A percentile compares a stretch with the other conserved stretches of the same genome.
Evolutionary conservation across 2,113 vertebrate genomes (phyloP).

Genomic region (Neolamprologus kungweensis): DNA sequence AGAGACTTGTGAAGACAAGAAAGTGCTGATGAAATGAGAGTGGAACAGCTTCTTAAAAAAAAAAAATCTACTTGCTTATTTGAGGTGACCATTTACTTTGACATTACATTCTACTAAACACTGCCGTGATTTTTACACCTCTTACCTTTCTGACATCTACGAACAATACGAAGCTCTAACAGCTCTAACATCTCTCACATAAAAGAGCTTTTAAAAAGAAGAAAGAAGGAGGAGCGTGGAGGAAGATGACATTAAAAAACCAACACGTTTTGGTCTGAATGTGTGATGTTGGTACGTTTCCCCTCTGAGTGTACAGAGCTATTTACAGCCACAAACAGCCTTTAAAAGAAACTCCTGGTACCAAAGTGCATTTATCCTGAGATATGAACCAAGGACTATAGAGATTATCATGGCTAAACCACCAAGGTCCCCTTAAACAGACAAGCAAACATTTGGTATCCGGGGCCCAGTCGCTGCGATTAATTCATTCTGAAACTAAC

Average conservation of each 20-base stretch:
- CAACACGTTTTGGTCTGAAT: slow-evolving; percentile 34
- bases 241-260: slow-evolving; percentile 12
- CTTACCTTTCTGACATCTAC: not conserved
- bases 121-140: not conserved
- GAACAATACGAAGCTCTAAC: not conserved
- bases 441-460: slow-evolving; percentile 25
- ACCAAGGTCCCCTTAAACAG: slow-evolving; percentile 11
- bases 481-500: not conserved
- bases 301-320: not conserved
- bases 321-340: slow-evolving; percentile 20
- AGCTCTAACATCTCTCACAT: not conserved
- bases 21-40: not conserved
- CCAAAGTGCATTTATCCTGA: slow-evolving; percentile 69
- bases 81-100: not conserved
- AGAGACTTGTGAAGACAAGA: not conserved
- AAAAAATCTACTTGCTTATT: not conserved
- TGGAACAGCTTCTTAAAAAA: not conserved
- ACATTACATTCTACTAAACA: slow-evolving; percentile 2
- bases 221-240: not conserved
- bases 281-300: slow-evolving; percentile 30
- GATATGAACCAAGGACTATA: slow-evolving; percentile 58
- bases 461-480: not conserved
- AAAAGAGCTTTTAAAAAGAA: slow-evolving; percentile 9
- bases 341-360: slow-evolving; percentile 51
- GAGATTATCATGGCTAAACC: slow-evolving; percentile 31